Percentiles rank a stretch among this genome's conserved stretches.
phyloP scores from a whole-genome alignment of 2,888 invertebrate species.

The Agrotis puta region DNA sequence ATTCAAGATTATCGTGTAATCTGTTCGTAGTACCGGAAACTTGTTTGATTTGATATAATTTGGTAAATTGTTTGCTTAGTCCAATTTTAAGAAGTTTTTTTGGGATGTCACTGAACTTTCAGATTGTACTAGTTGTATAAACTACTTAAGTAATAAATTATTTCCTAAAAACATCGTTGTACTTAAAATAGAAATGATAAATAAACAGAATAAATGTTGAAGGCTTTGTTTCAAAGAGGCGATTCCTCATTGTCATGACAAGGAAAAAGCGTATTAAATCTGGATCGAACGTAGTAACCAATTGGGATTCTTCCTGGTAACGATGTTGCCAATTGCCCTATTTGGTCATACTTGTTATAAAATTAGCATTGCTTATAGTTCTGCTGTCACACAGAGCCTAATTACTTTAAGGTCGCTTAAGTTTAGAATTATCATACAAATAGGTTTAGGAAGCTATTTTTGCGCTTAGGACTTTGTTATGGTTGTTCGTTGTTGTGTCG shows the following conservation, averaged over 20 bases:
- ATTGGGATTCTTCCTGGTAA: constrained; percentile 15
- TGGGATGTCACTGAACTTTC: constrained; percentile 5
- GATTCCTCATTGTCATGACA: constrained; percentile 1
- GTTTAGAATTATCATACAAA: constrained; percentile 28
- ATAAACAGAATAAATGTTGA: not conserved
- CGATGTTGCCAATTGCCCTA: constrained; percentile 28
- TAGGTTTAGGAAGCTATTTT: constrained; percentile 9
- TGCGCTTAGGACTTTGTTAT: constrained; percentile 4
- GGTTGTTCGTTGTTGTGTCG: not conserved
- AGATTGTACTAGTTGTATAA: not conserved
- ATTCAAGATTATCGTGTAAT: constrained; percentile 35
- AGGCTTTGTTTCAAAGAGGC: not conserved
- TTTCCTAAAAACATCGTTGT: not conserved
- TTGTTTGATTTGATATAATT: constrained; percentile 22
- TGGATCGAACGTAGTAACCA: constrained; percentile 18
- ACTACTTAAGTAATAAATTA: not conserved
- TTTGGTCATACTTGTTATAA: constrained; percentile 20
- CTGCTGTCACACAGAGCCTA: constrained; percentile 46
- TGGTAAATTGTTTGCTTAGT: constrained; percentile 29
- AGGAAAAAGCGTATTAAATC: constrained; percentile 34
- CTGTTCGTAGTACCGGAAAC: constrained; percentile 17
- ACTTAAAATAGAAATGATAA: not conserved
- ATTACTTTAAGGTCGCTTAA: constrained; percentile 38
- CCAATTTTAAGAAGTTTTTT: constrained; percentile 1
- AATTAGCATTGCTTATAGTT: constrained; percentile 29